Percentiles rank a stretch among this genome's conserved stretches.
These are phyloP conservation scores for Didymodactylos carnosus DNA, from an alignment of 2,888 invertebrate genomes.

Conservation along the genomic window DNA sequence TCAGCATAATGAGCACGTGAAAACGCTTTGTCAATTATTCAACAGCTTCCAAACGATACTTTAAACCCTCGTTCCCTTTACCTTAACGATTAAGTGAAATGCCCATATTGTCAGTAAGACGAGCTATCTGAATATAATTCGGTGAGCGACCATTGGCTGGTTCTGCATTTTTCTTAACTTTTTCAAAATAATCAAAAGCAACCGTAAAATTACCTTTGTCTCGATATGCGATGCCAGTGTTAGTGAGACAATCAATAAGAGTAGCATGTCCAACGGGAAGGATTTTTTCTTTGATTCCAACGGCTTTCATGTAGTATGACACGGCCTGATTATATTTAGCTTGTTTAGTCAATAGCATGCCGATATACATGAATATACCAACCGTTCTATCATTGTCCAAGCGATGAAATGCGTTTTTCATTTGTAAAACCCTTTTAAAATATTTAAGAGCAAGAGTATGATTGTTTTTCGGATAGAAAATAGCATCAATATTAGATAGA, in stretches of 20 bases:
- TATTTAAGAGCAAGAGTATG: neutral
- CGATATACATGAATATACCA: neutral
- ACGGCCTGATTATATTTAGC: neutral
- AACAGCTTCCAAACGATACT: neutral
- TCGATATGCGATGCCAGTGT: neutral
- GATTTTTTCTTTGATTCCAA: neutral
- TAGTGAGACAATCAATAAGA: neutral
- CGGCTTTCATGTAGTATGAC: neutral
- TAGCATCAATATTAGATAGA: neutral
- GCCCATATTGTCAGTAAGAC: neutral
- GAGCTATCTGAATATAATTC: neutral
- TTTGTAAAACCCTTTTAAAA: neutral
- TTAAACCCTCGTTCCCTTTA: neutral
- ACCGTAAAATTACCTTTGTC: neutral
- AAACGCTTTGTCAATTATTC: neutral
- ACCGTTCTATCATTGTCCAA: neutral
- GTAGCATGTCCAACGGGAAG: neutral
- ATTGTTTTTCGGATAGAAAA: neutral
- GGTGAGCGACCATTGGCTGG: neutral
- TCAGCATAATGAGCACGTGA: neutral
- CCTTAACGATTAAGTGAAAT: neutral
- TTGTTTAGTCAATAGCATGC: neutral
- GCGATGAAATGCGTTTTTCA: neutral
- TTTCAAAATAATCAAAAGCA: neutral
- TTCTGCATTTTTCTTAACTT: neutral